phyloP scores from a whole-genome alignment of 2,888 invertebrate species.

The Cantharis flavilabris region DNA sequence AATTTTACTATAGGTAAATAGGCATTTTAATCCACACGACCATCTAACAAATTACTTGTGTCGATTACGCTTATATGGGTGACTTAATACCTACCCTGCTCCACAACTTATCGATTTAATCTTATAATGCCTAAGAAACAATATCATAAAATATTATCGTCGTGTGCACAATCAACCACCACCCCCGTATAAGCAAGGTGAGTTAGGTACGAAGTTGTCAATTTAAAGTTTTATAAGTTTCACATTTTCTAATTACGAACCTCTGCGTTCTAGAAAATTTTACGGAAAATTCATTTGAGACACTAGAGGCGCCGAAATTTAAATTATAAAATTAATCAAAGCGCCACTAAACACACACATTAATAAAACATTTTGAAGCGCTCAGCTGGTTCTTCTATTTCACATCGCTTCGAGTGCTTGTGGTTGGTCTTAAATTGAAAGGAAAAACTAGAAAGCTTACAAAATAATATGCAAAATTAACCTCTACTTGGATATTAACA shows the following conservation, averaged over 20 bases:
- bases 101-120: not conserved
- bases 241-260: not conserved
- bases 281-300: slow-evolving; percentile 1
- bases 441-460: slow-evolving; percentile 4
- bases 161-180: not conserved
- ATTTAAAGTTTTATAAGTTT: slow-evolving; percentile 14
- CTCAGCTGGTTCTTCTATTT: not conserved
- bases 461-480: slow-evolving; percentile 12
- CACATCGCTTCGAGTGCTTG: not conserved
- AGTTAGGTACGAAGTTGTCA: not conserved
- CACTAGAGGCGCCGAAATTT: slow-evolving; percentile 11
- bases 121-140: not conserved
- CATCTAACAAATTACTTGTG: not conserved
- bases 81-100: not conserved
- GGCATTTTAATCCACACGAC: slow-evolving; percentile 9
- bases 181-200: not conserved
- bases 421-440: slow-evolving; percentile 4
- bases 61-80: not conserved
- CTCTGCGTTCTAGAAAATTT: slow-evolving; percentile 1
- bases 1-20: slow-evolving; percentile 17
- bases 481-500: slow-evolving; percentile 1
- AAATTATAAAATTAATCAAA: slow-evolving; percentile 19
- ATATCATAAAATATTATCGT: not conserved
- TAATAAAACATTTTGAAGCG: slow-evolving; percentile 14
- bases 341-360: slow-evolving; percentile 21